These are phyloP conservation scores for Otocyon megalotis DNA, from an alignment of 2,113 vertebrate species.

Conservation along the genomic window DNA sequence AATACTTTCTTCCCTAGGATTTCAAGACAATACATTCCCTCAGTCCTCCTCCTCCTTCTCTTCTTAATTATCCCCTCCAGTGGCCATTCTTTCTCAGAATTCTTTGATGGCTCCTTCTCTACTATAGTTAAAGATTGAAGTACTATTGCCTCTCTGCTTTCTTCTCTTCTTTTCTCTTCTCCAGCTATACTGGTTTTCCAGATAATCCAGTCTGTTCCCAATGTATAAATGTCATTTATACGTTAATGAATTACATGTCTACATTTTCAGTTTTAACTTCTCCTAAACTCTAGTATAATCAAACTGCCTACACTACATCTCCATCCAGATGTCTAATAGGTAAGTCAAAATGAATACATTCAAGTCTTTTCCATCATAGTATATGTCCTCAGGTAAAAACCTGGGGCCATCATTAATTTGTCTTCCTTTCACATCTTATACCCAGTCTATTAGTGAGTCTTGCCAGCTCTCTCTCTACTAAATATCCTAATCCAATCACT, in stretches of 20 bases:
- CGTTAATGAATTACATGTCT: slow-evolving; percentile 25
- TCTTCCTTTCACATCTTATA: not conserved
- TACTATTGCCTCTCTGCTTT: not conserved
- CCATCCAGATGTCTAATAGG: not conserved
- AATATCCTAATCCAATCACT: not conserved
- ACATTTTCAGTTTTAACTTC: slow-evolving; percentile 52
- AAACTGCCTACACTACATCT: slow-evolving; percentile 25
- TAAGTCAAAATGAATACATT: slow-evolving; percentile 52
- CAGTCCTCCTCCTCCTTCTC: not conserved
- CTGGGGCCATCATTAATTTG: not conserved
- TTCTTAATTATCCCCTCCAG: not conserved
- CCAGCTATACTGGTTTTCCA: not conserved
- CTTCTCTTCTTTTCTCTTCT: not conserved
- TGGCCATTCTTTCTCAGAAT: not conserved
- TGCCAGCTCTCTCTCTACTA: not conserved
- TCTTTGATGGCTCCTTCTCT: not conserved
- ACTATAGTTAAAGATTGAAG: not conserved
- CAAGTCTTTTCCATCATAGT: slow-evolving; percentile 4
- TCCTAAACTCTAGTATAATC: slow-evolving; percentile 38
- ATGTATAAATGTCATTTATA: slow-evolving; percentile 19
- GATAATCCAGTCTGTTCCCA: not conserved
- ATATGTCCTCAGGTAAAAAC: slow-evolving; percentile 13
- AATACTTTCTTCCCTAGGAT: slow-evolving; percentile 21
- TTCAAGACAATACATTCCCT: not conserved
- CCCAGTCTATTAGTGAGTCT: slow-evolving; percentile 21